Percentiles rank a stretch among this genome's conserved stretches.
Evolutionary conservation across 2,888 invertebrate species (phyloP).

Genomic region (Eubasilissa splendida): DNA sequence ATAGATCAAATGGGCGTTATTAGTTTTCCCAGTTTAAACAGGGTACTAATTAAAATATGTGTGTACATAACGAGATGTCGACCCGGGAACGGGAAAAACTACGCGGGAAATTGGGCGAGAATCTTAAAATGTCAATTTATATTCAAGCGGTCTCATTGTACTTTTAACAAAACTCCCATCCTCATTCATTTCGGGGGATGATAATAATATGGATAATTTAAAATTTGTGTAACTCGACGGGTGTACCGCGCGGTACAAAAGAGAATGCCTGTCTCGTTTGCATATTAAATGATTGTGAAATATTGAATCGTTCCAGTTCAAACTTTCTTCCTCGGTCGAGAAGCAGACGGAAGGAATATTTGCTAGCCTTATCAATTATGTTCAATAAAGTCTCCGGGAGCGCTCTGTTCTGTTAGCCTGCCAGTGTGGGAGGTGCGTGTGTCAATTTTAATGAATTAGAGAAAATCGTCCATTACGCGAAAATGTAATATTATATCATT

Average conservation of each 20-base stretch:
- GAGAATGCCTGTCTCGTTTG: constrained; percentile 47
- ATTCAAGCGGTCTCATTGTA: constrained; percentile 44
- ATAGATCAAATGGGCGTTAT: background rate
- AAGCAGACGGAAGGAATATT: constrained; percentile 27
- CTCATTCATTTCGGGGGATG: constrained; percentile 36
- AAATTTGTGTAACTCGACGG: constrained; percentile 51
- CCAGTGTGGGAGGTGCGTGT: background rate
- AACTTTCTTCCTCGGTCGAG: constrained; percentile 36
- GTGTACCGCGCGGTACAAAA: constrained; percentile 39
- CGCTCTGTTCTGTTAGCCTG: constrained; percentile 32
- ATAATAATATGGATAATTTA: constrained; percentile 51
- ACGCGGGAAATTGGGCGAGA: constrained; percentile 20
- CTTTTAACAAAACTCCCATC: constrained; percentile 38
- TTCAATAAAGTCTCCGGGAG: constrained; percentile 39
- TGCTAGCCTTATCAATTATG: constrained; percentile 47
- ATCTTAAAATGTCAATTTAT: constrained; percentile 48
- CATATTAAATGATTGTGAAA: constrained; percentile 53
- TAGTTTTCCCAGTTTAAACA: constrained; percentile 10
- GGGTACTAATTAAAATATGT: constrained; percentile 11
- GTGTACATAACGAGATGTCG: constrained; percentile 6
- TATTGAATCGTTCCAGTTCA: constrained; percentile 45
- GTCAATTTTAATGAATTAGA: background rate
- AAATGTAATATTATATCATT: too few species aligned
- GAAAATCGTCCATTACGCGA: too few species aligned
- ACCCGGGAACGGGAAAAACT: constrained; percentile 17